A percentile compares a stretch with the other conserved stretches of the same genome.
These are phyloP conservation scores for Triops longicaudatus DNA, from an alignment of 1,140 invertebrate species.

Conservation along the genomic window DNA sequence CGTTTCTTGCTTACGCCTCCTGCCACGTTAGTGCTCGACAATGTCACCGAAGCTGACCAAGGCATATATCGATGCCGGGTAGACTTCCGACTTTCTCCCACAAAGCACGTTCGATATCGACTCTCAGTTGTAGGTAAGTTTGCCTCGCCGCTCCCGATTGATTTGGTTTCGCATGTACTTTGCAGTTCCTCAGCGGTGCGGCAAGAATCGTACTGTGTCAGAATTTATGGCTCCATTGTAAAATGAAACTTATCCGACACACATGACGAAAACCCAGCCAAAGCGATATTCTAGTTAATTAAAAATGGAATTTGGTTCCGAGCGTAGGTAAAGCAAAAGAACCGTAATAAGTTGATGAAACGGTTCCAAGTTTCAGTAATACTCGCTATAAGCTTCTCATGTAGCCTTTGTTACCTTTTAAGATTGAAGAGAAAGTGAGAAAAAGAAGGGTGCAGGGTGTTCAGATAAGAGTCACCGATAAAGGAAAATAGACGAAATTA, in stretches of 20 bases:
- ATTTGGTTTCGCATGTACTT: neutral
- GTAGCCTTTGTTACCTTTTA: no score
- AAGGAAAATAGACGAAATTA: no score
- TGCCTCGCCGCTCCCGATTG: neutral
- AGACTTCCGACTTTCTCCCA: slow-evolving; percentile 26
- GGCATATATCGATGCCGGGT: slow-evolving; percentile 46
- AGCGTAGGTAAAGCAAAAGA: neutral
- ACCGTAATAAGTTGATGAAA: no score
- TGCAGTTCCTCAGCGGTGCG: neutral
- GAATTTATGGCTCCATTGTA: neutral
- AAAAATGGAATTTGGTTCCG: neutral
- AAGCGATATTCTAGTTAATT: neutral
- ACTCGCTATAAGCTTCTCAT: no score
- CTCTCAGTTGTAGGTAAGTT: slow-evolving; percentile 26
- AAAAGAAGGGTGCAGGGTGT: no score
- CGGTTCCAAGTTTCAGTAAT: no score
- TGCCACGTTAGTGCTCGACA: slow-evolving; percentile 64
- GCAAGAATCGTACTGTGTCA: no score
- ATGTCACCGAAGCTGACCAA: slow-evolving; percentile 70
- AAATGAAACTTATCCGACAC: neutral
- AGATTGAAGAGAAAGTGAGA: no score
- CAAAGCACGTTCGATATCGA: slow-evolving; percentile 27
- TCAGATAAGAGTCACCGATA: no score
- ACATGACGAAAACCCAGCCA: neutral
- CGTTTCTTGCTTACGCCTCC: slow-evolving; percentile 60